Evolutionary conservation across 1,140 invertebrate genomes (phyloP).

Genomic region (Aporrectodea caliginosa): DNA sequence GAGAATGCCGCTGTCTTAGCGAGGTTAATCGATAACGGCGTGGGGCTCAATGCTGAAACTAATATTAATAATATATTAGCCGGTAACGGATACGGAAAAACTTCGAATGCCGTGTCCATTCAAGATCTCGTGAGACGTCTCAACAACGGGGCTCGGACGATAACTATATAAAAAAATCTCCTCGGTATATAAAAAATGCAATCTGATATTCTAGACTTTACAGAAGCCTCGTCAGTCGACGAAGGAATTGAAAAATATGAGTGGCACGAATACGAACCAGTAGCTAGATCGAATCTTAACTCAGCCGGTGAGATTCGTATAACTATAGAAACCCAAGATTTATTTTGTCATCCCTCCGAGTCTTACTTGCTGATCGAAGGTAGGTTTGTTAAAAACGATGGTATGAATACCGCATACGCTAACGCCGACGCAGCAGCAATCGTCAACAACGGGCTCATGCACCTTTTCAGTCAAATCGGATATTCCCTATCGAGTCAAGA

Average conservation of each 20-base stretch:
- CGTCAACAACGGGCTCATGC: too few species aligned
- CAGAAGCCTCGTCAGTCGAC: background rate
- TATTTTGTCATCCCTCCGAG: background rate
- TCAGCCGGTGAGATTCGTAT: background rate
- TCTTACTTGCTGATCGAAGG: background rate
- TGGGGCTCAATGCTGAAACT: too few species aligned
- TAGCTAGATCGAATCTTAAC: conserved; percentile 9
- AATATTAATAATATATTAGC: too few species aligned
- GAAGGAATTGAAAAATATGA: conserved; percentile 16
- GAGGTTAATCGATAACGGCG: too few species aligned
- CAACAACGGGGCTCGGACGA: background rate
- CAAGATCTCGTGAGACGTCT: too few species aligned
- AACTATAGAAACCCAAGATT: background rate
- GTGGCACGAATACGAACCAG: background rate
- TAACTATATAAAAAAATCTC: background rate
- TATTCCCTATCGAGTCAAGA: too few species aligned
- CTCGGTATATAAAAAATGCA: conserved; percentile 3
- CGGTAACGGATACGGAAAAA: too few species aligned
- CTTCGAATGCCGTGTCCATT: too few species aligned
- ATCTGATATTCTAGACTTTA: conserved; percentile 9
- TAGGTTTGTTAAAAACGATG: background rate
- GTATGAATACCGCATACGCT: too few species aligned
- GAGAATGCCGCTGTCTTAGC: too few species aligned
- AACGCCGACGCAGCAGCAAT: too few species aligned
- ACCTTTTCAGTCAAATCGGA: too few species aligned